Base-by-base conservation (phyloP, 1,140 invertebrate genomes). In the Lysiphlebus fabarum region DNA sequence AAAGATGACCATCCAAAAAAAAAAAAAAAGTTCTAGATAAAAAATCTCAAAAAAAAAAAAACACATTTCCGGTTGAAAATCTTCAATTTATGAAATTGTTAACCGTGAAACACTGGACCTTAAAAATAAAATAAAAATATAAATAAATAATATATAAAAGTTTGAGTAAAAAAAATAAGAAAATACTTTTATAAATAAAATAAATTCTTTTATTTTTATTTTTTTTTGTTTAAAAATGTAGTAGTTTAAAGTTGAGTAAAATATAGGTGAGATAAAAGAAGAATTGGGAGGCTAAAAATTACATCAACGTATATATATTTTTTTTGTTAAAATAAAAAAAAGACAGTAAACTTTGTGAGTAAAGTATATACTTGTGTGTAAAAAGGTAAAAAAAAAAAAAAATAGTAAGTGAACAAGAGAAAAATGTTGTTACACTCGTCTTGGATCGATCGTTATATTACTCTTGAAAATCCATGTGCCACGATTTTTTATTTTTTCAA, bases 1-100 rank as follows among this genome's bases (percentile, higher is more conserved):
- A 65, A 61, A 58, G 45, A 45, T 43, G 53, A 17, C 47, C 42
- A 26, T 38, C 58, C 62, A 57, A 5, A 33, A 7, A 33, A 26
- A 33, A 33, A 26, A 48, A 33, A 4, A 26, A 26, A 26, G 4
- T 26, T 2, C 17, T 26, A 49, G 9, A 34, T 12, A 33, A 36
- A n/a, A 38, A 40, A 40, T 40, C 10, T 40, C 38, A 40, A 1
- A 2, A 10, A 51, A 45, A 45, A 45, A 45, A 45, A 51, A 36
- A 38, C 7, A 40, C 0, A 36, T 40, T 2, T 51, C n/a, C 2
- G 47, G 47, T 37, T 51, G 8, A 36, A 51, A 51, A 51, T 51
- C 49, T 34, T 34, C 34, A 8, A 51, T n/a, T 12, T n/a, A 1
- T 10, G 38, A 36, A 12, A 51, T 51, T 51, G 49, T 12, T 38